Base-by-base conservation (phyloP, 2,113 vertebrate genomes). In the Calyptomena viridis region DNA sequence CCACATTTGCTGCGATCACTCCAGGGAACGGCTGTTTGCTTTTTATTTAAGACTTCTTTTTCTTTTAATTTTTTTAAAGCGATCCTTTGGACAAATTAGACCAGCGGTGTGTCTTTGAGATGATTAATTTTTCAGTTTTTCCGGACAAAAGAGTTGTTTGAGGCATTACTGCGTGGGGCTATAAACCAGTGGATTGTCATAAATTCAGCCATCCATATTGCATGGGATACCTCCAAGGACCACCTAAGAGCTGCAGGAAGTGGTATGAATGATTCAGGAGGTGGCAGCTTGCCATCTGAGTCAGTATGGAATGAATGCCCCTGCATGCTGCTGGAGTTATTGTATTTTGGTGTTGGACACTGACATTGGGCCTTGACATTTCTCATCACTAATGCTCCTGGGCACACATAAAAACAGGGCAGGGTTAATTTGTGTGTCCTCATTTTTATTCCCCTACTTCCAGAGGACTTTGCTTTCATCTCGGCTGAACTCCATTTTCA, bases 171-270 rank as follows among this genome's bases (percentile, higher is more conserved):
- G 50, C 62, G 88, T 16, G 28, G 67, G 55, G 59, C 60, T 25
- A 17, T 17, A 53, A 52, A 13, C 8, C 21, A 5, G 18, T 5
- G 71, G 50, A 21, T 31, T 73, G 74, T 77, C 74, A 66, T 60
- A 40, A 89, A 69, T 60, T 16, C 56, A 68, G 55, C 59, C 8
- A 62, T n/a, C 72, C 67, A 1, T 42, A 24, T 33, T 35, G 63
- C 67, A 83, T 8, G 64, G 85, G 78, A 60, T n/a, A n/a, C 56
- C 67, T 87, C 71, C 71, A 4, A n/a, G 83, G 74, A 86, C 82
- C 95, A 93, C 90, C 92, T 79, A 12, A 50, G 94, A 49, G 75
- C 84, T 93, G 94, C 74, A 83, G 95, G 94, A 95, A 94, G 85
- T 1, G 75, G 81, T 53, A 5, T 1, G 71, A n/a, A 52, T 96